Conservation (phyloP, 2,113 vertebrate species). For the Crotalus tigris region DNA sequence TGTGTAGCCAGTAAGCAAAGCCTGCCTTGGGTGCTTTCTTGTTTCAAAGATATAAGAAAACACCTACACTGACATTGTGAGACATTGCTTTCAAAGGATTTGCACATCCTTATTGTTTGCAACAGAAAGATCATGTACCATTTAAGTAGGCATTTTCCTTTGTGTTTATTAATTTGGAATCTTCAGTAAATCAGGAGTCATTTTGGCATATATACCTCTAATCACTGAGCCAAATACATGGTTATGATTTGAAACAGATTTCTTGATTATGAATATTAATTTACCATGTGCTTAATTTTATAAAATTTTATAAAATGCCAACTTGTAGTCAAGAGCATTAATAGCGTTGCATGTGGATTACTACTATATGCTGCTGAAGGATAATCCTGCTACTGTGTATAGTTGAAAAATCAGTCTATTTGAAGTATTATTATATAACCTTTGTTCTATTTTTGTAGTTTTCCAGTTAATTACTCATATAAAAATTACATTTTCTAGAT, state of each 20-base stretch:
- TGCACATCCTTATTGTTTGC: background rate
- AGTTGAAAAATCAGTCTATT: background rate
- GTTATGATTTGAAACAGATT: background rate
- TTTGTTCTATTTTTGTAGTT: background rate
- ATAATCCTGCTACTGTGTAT: background rate
- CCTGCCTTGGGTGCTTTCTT: background rate
- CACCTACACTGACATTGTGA: background rate
- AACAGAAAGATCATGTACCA: background rate
- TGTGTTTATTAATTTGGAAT: background rate
- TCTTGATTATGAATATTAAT: background rate
- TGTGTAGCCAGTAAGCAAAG: background rate
- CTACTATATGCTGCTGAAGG: background rate
- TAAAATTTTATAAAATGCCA: background rate
- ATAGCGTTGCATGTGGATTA: background rate
- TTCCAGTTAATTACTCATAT: background rate
- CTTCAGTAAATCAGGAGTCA: background rate
- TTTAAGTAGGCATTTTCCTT: background rate
- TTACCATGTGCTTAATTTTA: background rate
- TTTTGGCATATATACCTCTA: background rate
- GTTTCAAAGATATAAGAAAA: background rate
- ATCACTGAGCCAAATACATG: background rate
- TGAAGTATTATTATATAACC: background rate
- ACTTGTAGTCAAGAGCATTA: background rate
- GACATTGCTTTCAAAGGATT: background rate
- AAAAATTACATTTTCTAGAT: conserved; percentile 71